These are phyloP conservation scores for Agapornis roseicollis DNA, from an alignment of 2,113 vertebrate genomes.

Conservation along the genomic window DNA sequence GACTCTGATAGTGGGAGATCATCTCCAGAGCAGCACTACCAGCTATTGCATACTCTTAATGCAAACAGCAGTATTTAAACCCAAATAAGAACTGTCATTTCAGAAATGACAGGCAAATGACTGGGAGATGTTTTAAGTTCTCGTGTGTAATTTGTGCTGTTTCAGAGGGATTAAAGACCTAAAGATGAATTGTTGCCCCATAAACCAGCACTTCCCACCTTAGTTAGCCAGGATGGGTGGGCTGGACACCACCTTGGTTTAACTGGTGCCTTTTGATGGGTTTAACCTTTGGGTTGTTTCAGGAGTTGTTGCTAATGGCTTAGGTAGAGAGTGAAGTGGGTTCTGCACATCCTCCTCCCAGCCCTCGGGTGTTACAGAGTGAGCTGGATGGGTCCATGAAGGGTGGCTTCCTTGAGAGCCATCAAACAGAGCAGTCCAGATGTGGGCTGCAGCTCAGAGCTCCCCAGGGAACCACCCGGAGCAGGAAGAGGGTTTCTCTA, in stretches of 20 bases:
- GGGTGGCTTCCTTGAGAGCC: neutral
- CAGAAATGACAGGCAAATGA: neutral
- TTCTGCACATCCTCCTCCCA: neutral
- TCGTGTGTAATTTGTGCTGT: neutral
- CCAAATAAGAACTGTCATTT: neutral
- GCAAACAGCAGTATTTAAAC: neutral
- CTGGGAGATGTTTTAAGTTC: neutral
- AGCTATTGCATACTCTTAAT: neutral
- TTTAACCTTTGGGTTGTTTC: neutral
- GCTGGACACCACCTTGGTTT: too few relatives aligned
- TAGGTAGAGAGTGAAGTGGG: neutral
- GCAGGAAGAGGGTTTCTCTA: neutral
- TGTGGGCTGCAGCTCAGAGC: neutral
- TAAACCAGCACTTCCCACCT: neutral
- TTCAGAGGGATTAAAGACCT: neutral
- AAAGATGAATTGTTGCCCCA: neutral
- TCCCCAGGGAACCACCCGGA: neutral
- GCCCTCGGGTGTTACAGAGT: neutral
- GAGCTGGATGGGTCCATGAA: accelerated
- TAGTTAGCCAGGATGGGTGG: neutral
- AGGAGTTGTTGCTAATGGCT: neutral
- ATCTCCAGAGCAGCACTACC: neutral
- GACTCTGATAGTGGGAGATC: neutral
- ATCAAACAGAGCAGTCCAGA: neutral
- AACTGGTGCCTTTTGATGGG: neutral